Evolutionary conservation across 2,797 vertebrate genomes (phyloP).

Genomic region (Spondyliosoma cantharus): DNA sequence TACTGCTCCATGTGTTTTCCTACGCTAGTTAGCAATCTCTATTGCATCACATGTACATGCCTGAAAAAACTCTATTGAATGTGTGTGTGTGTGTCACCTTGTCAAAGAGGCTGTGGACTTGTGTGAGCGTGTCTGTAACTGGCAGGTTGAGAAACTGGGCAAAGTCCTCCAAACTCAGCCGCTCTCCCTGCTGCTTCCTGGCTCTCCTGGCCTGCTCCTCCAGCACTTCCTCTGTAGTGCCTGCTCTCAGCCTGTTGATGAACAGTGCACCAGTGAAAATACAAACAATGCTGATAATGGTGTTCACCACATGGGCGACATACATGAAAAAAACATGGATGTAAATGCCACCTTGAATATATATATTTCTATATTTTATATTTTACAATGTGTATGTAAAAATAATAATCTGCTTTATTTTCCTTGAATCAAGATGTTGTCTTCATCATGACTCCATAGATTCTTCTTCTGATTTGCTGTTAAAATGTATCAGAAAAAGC

Average conservation of each 20-base stretch:
- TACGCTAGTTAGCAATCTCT: neutral
- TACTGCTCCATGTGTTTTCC: neutral
- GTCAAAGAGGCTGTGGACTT: slow-evolving; percentile 89
- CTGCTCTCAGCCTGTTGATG: slow-evolving; percentile 84
- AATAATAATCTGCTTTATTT: no score
- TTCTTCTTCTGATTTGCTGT: neutral
- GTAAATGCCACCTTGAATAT: neutral
- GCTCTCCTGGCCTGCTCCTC: slow-evolving; percentile 82
- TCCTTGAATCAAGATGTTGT: neutral
- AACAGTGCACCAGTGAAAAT: neutral
- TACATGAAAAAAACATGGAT: neutral
- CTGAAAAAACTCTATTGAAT: neutral
- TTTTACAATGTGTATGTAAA: no score
- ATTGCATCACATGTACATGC: neutral
- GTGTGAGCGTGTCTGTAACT: slow-evolving; percentile 83
- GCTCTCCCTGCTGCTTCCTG: slow-evolving; percentile 75
- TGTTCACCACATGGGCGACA: neutral
- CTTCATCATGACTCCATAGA: neutral
- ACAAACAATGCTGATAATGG: neutral
- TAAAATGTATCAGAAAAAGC: neutral
- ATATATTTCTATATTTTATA: no score
- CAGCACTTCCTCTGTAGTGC: slow-evolving; percentile 81
- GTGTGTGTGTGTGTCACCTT: slow-evolving; percentile 82
- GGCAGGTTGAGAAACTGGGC: slow-evolving; percentile 86
- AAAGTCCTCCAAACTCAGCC: slow-evolving; percentile 83